These are phyloP conservation scores for Craseonycteris thonglongyai DNA, from an alignment of 2,113 vertebrate genomes.

Conservation along the genomic window DNA sequence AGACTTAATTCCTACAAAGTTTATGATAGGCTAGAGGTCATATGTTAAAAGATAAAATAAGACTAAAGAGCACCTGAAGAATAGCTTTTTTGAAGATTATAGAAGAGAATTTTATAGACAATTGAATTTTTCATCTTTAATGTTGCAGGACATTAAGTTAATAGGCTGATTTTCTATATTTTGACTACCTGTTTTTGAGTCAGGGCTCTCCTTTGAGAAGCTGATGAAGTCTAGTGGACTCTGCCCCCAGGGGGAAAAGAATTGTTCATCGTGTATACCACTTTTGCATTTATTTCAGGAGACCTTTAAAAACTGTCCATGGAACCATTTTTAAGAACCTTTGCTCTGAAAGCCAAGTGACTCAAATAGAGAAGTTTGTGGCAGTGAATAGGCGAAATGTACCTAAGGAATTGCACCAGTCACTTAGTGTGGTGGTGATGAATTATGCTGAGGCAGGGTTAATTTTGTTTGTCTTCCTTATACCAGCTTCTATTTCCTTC, in stretches of 20 bases:
- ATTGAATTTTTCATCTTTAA: conserved; percentile 21
- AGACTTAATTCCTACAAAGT: neutral
- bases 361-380: conserved; percentile 26
- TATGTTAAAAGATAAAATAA: conserved; percentile 41
- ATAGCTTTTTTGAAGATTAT: conserved; percentile 17
- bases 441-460: conserved; percentile 59
- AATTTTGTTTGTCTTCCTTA: conserved; percentile 46
- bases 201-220: conserved; percentile 30
- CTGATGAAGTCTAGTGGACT: neutral
- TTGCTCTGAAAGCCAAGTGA: conserved; percentile 27
- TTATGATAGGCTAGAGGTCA: neutral
- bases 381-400: neutral
- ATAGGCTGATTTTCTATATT: neutral
- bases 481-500: conserved; percentile 45
- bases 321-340: conserved; percentile 16
- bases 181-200: neutral
- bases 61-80: neutral
- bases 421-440: neutral
- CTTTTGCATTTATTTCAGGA: conserved; percentile 40
- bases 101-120: neutral
- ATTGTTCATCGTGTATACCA: neutral
- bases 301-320: conserved; percentile 19
- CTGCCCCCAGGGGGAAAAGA: neutral
- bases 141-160: neutral
- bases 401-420: neutral